Conservation (phyloP, 92 coral and sea anemone species). For the Montipora capitata region DNA sequence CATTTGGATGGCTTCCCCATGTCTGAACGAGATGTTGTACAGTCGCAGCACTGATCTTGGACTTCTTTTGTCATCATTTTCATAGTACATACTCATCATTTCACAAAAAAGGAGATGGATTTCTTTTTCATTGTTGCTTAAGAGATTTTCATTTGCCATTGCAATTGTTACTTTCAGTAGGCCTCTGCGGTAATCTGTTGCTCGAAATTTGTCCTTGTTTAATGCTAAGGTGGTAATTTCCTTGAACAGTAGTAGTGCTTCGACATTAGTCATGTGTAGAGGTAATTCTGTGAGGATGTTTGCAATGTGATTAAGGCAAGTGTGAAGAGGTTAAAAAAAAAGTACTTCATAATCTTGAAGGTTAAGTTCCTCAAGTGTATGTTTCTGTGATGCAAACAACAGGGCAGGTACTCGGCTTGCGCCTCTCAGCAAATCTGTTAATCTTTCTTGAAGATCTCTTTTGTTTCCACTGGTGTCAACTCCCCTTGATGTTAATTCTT, state of each 20-base stretch:
- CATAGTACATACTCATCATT: conserved; percentile 40
- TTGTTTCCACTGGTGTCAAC: not conserved
- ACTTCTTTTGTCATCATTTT: conserved; percentile 58
- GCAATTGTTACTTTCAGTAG: conserved; percentile 38
- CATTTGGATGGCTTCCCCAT: no score
- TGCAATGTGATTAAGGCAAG: not conserved
- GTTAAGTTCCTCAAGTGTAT: not conserved
- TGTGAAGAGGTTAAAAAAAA: not conserved
- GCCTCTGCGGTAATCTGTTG: conserved; percentile 50
- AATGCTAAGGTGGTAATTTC: conserved; percentile 48
- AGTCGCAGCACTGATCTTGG: conserved; percentile 62
- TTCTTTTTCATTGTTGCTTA: conserved; percentile 12
- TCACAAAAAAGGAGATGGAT: conserved; percentile 1
- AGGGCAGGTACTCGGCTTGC: not conserved
- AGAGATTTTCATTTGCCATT: conserved; percentile 15
- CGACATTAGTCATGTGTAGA: conserved; percentile 29
- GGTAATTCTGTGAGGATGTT: not conserved
- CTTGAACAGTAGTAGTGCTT: conserved; percentile 28
- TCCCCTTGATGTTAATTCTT: not conserved
- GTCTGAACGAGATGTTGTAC: conserved; percentile 44
- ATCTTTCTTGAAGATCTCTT: not conserved
- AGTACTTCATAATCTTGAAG: not conserved
- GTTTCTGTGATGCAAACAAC: not conserved
- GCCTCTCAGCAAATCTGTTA: not conserved
- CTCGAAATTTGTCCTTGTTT: not conserved